Conservation (phyloP, 2,113 vertebrate genomes). For the Microcebus ravelobensis region DNA sequence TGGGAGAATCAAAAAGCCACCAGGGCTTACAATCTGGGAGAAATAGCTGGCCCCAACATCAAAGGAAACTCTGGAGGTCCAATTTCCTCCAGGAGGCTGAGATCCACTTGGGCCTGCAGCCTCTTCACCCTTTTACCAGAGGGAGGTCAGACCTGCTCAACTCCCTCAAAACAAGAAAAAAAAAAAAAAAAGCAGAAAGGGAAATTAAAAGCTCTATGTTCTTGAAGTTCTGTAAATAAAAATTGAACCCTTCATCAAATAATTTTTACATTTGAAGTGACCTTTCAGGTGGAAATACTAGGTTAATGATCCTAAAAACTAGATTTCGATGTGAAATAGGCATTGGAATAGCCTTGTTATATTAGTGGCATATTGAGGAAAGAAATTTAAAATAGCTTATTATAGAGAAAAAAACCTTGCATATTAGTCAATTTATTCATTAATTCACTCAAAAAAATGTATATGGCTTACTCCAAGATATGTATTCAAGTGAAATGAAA, state of each 20-base stretch:
- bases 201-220: neutral
- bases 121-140: neutral
- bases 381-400: neutral
- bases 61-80: neutral
- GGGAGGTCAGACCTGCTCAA: neutral
- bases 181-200: neutral
- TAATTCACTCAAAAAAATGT: neutral
- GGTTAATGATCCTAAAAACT: neutral
- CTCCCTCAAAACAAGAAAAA: neutral
- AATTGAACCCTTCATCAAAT: neutral
- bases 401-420: neutral
- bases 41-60: neutral
- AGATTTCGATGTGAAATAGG: neutral
- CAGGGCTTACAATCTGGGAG: neutral
- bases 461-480: neutral
- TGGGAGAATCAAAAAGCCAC: neutral
- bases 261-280: constrained; percentile 29
- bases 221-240: constrained; percentile 30
- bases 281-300: constrained; percentile 8
- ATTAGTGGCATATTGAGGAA: neutral
- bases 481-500: neutral
- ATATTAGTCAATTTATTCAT: neutral
- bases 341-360: neutral
- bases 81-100: neutral
- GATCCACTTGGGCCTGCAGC: neutral